A percentile compares a stretch with the other conserved stretches of the same genome.
Evolutionary conservation across 2,888 invertebrate species (phyloP).

Genomic region (Polydesmus complanatus): DNA sequence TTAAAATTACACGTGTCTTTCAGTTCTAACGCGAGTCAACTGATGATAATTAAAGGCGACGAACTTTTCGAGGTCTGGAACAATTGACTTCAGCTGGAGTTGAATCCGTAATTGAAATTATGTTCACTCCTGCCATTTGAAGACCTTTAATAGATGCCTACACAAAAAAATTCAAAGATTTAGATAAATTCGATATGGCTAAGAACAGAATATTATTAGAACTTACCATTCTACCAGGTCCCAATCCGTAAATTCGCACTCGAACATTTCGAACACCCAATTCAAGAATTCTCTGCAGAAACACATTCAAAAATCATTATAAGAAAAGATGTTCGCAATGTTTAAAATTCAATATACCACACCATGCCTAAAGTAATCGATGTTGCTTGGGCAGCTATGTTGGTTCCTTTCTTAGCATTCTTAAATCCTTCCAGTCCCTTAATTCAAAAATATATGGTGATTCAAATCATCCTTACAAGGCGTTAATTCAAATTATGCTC

Average conservation of each 20-base stretch:
- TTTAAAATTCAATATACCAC: slow-evolving; percentile 29
- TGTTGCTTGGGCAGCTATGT: slow-evolving; percentile 90
- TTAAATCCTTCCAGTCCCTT: slow-evolving; percentile 45
- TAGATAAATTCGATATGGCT: neutral
- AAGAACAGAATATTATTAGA: slow-evolving; percentile 9
- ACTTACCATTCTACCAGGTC: slow-evolving; percentile 77
- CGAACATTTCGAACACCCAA: slow-evolving; percentile 60
- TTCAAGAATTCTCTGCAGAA: slow-evolving; percentile 52
- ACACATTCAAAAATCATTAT: slow-evolving; percentile 19
- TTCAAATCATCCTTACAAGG: neutral
- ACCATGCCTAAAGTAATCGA: slow-evolving; percentile 65
- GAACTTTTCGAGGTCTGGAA: slow-evolving; percentile 58
- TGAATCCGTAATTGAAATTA: slow-evolving; percentile 83
- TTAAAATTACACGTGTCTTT: too few species aligned
- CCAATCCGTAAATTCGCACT: slow-evolving; percentile 65
- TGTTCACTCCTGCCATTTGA: slow-evolving; percentile 76
- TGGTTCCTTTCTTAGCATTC: slow-evolving; percentile 87
- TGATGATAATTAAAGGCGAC: neutral
- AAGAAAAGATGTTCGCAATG: neutral
- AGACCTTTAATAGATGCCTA: slow-evolving; percentile 87
- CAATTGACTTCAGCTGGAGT: slow-evolving; percentile 68
- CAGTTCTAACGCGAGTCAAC: too few species aligned
- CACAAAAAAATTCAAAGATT: slow-evolving; percentile 26
- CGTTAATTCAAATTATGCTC: neutral
- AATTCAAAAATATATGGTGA: neutral